These are phyloP conservation scores for Labeo rohita DNA, from an alignment of 2,113 vertebrate species.

Conservation along the genomic window DNA sequence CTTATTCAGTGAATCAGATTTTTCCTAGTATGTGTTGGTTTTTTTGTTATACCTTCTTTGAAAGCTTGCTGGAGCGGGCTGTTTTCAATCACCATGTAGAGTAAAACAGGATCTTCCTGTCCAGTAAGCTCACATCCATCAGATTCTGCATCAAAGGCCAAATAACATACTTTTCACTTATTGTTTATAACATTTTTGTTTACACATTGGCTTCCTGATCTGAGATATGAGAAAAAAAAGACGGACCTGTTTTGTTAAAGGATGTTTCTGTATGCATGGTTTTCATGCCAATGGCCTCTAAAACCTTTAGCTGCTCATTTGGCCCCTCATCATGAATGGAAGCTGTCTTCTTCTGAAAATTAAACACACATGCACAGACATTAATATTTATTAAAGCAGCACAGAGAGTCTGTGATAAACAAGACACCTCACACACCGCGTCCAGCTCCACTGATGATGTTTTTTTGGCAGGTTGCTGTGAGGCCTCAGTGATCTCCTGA, in stretches of 20 bases:
- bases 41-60: constrained; percentile 73
- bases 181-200: neutral
- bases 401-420: neutral
- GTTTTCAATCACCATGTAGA: constrained; percentile 81
- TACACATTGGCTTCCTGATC: neutral
- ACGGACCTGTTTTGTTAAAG: constrained; percentile 47
- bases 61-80: constrained; percentile 75
- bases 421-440: constrained; percentile 32
- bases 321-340: constrained; percentile 66
- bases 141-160: constrained; percentile 33
- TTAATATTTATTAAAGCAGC: neutral
- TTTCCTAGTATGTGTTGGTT: neutral
- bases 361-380: constrained; percentile 18
- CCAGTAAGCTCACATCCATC: constrained; percentile 67
- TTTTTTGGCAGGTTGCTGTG: constrained; percentile 45
- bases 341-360: constrained; percentile 40
- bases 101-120: constrained; percentile 75
- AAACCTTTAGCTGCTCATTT: constrained; percentile 75
- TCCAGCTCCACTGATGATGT: constrained; percentile 32
- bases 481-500: constrained; percentile 64
- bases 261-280: constrained; percentile 69
- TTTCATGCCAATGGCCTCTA: constrained; percentile 74
- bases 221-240: neutral
- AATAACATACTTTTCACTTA: neutral
- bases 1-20: neutral